Conservation (phyloP, 2,113 vertebrate genomes). For the Bufo bufo region DNA sequence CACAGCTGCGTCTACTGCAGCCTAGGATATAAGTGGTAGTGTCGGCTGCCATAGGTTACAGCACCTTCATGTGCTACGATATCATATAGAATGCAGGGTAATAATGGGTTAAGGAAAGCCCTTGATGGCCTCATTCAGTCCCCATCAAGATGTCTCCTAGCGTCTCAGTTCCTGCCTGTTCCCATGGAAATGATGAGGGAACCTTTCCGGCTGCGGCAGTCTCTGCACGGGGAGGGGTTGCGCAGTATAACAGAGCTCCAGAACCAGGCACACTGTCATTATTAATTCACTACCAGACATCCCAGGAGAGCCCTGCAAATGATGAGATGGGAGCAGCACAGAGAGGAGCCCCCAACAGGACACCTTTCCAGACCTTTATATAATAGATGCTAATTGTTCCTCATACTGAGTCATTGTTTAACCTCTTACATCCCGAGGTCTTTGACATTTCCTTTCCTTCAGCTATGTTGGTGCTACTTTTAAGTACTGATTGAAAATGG, state of each 20-base stretch:
- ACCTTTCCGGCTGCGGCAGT: slow-evolving; percentile 53
- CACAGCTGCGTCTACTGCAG: no score
- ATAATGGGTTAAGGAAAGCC: slow-evolving; percentile 53
- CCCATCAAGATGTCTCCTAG: slow-evolving; percentile 59
- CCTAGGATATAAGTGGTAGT: no score
- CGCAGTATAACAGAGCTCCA: slow-evolving; percentile 42
- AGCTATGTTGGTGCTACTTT: neutral
- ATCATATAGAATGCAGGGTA: neutral
- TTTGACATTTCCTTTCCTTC: neutral
- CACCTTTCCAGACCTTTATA: slow-evolving; percentile 23
- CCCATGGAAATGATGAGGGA: slow-evolving; percentile 57
- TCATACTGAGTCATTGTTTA: neutral
- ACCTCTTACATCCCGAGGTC: neutral
- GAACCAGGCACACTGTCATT: slow-evolving; percentile 52
- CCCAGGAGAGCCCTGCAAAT: slow-evolving; percentile 51
- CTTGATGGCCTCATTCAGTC: slow-evolving; percentile 58
- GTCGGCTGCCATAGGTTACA: neutral
- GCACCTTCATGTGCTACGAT: neutral
- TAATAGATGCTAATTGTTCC: neutral
- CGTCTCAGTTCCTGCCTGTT: slow-evolving; percentile 57
- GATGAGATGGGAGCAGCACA: slow-evolving; percentile 30
- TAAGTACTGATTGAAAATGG: neutral
- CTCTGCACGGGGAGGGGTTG: slow-evolving; percentile 49
- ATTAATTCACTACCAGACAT: slow-evolving; percentile 58
- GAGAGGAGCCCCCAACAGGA: slow-evolving; percentile 53